A percentile compares a stretch with the other conserved stretches of the same genome.
Conservation (phyloP, 2,797 vertebrate genomes). For the Xerus rutilus region DNA sequence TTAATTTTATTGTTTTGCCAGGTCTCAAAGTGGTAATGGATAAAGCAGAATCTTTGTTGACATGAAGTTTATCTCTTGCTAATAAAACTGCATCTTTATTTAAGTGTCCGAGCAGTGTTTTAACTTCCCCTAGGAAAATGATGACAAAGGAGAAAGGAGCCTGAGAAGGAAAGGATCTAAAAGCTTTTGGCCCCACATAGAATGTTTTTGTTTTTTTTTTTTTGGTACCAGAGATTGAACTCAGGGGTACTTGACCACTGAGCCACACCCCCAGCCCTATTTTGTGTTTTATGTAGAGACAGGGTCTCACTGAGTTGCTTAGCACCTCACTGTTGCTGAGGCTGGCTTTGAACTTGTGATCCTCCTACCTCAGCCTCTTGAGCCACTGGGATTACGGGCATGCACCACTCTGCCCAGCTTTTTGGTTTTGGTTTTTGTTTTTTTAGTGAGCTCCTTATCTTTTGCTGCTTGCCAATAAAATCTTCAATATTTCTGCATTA, state of each 20-base stretch:
- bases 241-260: too few species aligned
- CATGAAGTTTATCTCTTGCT: constrained; percentile 44
- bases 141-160: not conserved
- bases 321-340: too few species aligned
- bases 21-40: constrained; percentile 31
- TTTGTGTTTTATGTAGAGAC: too few species aligned
- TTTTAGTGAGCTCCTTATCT: not conserved
- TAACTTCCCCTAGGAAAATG: not conserved
- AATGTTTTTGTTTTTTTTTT: not conserved
- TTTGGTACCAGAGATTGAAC: too few species aligned
- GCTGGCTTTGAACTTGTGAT: too few species aligned
- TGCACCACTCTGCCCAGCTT: too few species aligned
- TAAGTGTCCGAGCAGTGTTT: not conserved
- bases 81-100: not conserved
- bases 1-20: constrained; percentile 52
- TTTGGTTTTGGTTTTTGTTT: not conserved
- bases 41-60: constrained; percentile 21
- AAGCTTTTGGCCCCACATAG: not conserved
- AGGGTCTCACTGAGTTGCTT: too few species aligned
- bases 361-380: too few species aligned
- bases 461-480: constrained; percentile 25
- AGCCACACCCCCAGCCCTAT: too few species aligned
- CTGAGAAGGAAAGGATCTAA: not conserved
- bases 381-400: too few species aligned
- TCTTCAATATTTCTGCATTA: not conserved